Base-by-base conservation (phyloP, 37 sponge, comb jelly and placozoan genomes). In the Petrosia ficiformis region DNA sequence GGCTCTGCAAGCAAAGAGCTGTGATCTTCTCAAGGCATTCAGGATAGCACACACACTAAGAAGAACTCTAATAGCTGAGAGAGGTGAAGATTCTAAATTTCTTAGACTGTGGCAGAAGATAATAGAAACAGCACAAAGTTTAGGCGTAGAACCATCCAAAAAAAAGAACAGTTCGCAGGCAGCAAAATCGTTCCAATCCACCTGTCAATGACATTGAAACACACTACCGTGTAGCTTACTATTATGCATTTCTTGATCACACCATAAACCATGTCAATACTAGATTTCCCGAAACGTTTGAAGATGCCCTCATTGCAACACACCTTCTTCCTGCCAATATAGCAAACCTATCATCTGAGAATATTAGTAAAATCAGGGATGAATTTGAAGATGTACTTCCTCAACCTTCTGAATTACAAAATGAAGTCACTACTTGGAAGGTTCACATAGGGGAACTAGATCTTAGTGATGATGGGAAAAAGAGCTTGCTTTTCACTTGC, bases 171-270 rank as follows among this genome's bases (percentile, higher is more conserved):
- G 78, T 44, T 21, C 6, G 35, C 42, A 66, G 52, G 28, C 69
- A 77, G 44, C 39, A 39, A 26, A n/a, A 65, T 41, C 78, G 68
- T 32, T 22, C 78, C 1, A 77, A 77, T 39, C 68, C 68, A 8
- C 78, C 68, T 32, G 68, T 77, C 2, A 37, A 40, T 1, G 69
- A 77, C 42, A 68, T 67, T 29, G 68, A 77, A 67, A 33, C 52
- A 30, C 69, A 77, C 54, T 66, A 77, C 67, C 60, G 68, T 44
- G 29, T 65, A 3, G 66, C 67, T 21, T 77, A 65, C 44, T 77
- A n/a, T 52, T 77, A 44, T 65, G 67, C 77, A 6, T 77, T 77
- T 24, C 48, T 77, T 42, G 77, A 77, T 65, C 77, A 77, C 44
- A 64, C 67, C n/a, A 36, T 77, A 6, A 4, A 19, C 3, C 77